Conservation (phyloP, 2,113 vertebrate genomes). For the Sinocyclocheilus rhinocerous region DNA sequence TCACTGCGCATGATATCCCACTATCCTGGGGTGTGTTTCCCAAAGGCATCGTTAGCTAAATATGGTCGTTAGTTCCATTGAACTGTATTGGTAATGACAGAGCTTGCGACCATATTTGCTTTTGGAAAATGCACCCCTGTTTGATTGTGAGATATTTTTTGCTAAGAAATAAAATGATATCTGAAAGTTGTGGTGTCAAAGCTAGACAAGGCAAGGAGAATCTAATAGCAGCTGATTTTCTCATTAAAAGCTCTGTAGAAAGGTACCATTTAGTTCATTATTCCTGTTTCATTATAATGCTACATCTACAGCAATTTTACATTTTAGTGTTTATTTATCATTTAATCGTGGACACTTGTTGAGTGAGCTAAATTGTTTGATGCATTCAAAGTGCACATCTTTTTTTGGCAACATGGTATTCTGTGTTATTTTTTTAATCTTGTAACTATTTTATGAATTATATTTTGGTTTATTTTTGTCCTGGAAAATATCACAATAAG, state of each 20-base stretch:
- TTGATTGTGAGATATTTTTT: no score
- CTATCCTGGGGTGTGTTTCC: no score
- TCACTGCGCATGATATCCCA: no score
- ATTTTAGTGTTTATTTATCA: not conserved
- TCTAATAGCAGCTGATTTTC: no score
- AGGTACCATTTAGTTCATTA: not conserved
- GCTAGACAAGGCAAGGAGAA: no score
- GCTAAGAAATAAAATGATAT: no score
- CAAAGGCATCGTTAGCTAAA: no score
- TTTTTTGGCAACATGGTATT: not conserved
- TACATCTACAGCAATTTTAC: not conserved
- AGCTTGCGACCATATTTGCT: no score
- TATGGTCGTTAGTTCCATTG: no score
- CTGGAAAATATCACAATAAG: not conserved
- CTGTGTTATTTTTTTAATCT: not conserved
- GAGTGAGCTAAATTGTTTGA: not conserved
- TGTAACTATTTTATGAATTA: not conserved
- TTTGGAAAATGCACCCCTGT: no score
- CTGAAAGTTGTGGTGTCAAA: no score
- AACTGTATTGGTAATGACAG: no score
- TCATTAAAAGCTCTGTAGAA: not conserved
- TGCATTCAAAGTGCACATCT: not conserved
- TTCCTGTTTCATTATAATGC: not conserved
- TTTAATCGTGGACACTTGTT: not conserved
- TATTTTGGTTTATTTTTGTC: not conserved